These are phyloP conservation scores for Drosophila nannoptera DNA, from an alignment of 1,140 invertebrate species.

Conservation along the genomic window DNA sequence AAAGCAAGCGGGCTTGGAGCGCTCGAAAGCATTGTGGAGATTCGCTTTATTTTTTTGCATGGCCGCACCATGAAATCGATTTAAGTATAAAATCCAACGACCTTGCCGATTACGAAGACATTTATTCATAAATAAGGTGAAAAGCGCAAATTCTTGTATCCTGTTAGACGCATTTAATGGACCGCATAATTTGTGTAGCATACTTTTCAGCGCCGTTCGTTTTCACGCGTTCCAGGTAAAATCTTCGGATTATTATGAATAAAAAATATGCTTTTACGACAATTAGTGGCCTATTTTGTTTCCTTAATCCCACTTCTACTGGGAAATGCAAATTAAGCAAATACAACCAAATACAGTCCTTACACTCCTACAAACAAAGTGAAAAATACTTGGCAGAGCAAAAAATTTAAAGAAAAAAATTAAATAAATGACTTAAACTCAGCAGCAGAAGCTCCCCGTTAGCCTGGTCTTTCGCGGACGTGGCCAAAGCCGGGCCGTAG, in stretches of 20 bases:
- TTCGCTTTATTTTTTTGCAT: conserved; percentile 43
- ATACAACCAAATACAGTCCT: too few relatives aligned
- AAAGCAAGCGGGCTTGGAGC: conserved; percentile 20
- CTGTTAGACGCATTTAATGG: neutral
- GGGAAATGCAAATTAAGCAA: conserved; percentile 48
- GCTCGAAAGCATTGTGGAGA: conserved; percentile 39
- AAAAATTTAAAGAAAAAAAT: conserved; percentile 27
- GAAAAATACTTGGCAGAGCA: conserved; percentile 11
- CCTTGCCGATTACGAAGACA: conserved; percentile 46
- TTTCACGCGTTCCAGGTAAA: neutral
- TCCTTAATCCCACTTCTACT: conserved; percentile 35
- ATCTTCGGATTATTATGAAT: neutral
- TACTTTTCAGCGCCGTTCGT: conserved; percentile 1
- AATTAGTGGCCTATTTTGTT: conserved; percentile 39
- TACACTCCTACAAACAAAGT: conserved; percentile 32
- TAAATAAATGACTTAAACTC: conserved; percentile 46
- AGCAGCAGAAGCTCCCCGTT: conserved; percentile 57
- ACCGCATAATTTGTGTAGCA: neutral
- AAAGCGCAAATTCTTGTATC: neutral
- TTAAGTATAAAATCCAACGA: conserved; percentile 17
- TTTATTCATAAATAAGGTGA: conserved; percentile 3
- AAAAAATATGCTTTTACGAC: conserved; percentile 24
- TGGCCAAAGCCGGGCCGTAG: conserved; percentile 12
- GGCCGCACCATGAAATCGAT: conserved; percentile 46
- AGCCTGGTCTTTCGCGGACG: conserved; percentile 19